Evolutionary conservation across 2,797 vertebrate species (phyloP).

Genomic region (Valencia hispanica): DNA sequence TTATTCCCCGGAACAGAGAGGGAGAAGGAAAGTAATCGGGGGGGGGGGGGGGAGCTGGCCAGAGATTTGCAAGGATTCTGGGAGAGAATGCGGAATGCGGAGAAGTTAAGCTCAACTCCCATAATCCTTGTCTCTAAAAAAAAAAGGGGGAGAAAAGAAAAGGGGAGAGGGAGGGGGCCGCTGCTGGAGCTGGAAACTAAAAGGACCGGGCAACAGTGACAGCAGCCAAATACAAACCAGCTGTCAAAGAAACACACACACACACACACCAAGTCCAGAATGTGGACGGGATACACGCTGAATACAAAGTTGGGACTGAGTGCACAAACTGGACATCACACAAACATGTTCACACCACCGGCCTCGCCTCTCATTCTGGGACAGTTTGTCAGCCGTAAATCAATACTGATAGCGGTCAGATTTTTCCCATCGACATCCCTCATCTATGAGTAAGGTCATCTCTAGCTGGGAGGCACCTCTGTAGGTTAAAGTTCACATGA

Average conservation of each 20-base stretch:
- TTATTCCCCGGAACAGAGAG: slow-evolving; percentile 72
- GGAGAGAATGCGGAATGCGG: slow-evolving; percentile 75
- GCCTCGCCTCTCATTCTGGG: background rate
- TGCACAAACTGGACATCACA: slow-evolving; percentile 14
- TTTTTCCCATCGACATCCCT: slow-evolving; percentile 1
- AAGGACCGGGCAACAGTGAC: slow-evolving; percentile 62
- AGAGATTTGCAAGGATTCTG: slow-evolving; percentile 71
- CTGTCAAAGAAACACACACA: slow-evolving; percentile 47
- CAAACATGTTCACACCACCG: slow-evolving; percentile 5
- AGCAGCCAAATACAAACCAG: slow-evolving; percentile 63
- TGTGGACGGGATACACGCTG: slow-evolving; percentile 42
- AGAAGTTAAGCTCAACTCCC: slow-evolving; percentile 71
- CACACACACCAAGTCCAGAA: slow-evolving; percentile 27
- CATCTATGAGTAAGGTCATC: slow-evolving; percentile 5
- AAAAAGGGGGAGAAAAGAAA: slow-evolving; percentile 55
- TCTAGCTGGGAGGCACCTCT: slow-evolving; percentile 47
- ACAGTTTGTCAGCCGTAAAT: slow-evolving; percentile 16
- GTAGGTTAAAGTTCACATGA: slow-evolving; percentile 41
- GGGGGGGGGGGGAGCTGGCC: slow-evolving; percentile 68
- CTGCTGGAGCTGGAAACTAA: slow-evolving; percentile 38
- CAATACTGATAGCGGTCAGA: slow-evolving; percentile 13
- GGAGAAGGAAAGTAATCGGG: slow-evolving; percentile 56
- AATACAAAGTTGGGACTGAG: slow-evolving; percentile 59
- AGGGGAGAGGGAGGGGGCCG: slow-evolving; percentile 33
- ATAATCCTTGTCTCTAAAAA: slow-evolving; percentile 74